Conservation (phyloP, 2,888 invertebrate species). For the Platycheirus albimanus region DNA sequence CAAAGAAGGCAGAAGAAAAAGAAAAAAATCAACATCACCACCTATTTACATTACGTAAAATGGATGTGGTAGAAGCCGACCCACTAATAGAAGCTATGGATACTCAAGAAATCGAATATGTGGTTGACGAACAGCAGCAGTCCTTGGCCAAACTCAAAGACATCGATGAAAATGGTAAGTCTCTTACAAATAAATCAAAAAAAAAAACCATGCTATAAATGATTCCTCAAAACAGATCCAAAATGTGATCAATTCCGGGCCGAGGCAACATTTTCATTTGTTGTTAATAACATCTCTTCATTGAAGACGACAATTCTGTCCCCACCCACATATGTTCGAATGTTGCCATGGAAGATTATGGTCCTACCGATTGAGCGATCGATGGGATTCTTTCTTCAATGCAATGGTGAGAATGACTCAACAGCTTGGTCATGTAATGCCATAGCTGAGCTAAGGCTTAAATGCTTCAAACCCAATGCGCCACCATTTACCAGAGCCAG, state of each 20-base stretch:
- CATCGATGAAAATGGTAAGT: slow-evolving; percentile 63
- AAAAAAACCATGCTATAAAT: background rate
- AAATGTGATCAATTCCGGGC: slow-evolving; percentile 82
- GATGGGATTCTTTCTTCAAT: slow-evolving; percentile 94
- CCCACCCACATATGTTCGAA: slow-evolving; percentile 95
- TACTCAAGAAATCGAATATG: slow-evolving; percentile 81
- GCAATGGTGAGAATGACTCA: slow-evolving; percentile 97
- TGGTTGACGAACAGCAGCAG: slow-evolving; percentile 74
- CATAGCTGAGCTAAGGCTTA: slow-evolving; percentile 94
- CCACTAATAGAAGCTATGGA: slow-evolving; percentile 82
- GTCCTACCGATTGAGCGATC: slow-evolving; percentile 90
- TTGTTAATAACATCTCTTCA: slow-evolving; percentile 93
- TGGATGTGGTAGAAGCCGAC: slow-evolving; percentile 81
- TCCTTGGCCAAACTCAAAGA: slow-evolving; percentile 60
- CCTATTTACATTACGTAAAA: slow-evolving; percentile 73
- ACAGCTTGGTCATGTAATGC: slow-evolving; percentile 99
- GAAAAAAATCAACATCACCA: slow-evolving; percentile 59
- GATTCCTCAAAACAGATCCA: slow-evolving; percentile 74
- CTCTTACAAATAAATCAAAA: background rate
- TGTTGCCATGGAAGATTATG: slow-evolving; percentile 99
- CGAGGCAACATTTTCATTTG: slow-evolving; percentile 95
- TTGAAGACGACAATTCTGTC: slow-evolving; percentile 93
- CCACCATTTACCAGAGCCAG: slow-evolving; percentile 91
- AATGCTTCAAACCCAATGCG: slow-evolving; percentile 95
- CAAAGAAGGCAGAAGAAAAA: slow-evolving; percentile 58